phyloP scores from a whole-genome alignment of 2,113 vertebrate species.

The Eulemur macaco region DNA sequence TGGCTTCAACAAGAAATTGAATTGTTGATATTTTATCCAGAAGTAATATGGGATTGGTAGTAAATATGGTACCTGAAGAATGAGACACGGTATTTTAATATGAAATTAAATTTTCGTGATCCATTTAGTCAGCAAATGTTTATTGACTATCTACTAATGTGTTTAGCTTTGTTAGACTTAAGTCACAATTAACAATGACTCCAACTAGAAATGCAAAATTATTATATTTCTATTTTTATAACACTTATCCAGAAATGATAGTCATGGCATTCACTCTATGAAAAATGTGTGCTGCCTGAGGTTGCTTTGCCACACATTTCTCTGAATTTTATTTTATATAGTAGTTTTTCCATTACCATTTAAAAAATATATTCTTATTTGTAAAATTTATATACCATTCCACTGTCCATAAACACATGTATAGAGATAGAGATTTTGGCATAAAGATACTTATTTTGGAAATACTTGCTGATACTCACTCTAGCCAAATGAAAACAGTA shows the following conservation, averaged over 20 bases:
- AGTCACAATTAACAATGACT: not conserved
- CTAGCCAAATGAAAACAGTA: not conserved
- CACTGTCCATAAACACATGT: not conserved
- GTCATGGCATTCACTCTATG: not conserved
- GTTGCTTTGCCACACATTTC: not conserved
- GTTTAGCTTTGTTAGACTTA: not conserved
- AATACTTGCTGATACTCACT: not conserved
- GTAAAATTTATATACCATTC: not conserved
- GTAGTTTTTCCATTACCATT: not conserved
- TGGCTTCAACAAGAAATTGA: conserved; percentile 90
- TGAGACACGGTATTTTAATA: conserved; percentile 32
- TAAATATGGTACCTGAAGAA: conserved; percentile 90
- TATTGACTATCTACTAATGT: not conserved
- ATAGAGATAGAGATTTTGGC: not conserved
- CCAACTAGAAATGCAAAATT: not conserved
- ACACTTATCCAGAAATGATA: not conserved
- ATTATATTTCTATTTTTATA: not conserved
- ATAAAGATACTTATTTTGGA: not conserved
- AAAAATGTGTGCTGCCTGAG: not conserved
- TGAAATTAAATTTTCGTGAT: not conserved
- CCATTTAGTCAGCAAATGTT: not conserved
- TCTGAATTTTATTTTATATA: not conserved
- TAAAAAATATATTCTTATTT: not conserved
- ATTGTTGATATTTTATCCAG: conserved; percentile 82
- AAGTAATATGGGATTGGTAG: conserved; percentile 80